A percentile compares a stretch with the other conserved stretches of the same genome.
These are phyloP conservation scores for Hypercompe scribonia DNA, from an alignment of 2,888 invertebrate species.

Conservation along the genomic window DNA sequence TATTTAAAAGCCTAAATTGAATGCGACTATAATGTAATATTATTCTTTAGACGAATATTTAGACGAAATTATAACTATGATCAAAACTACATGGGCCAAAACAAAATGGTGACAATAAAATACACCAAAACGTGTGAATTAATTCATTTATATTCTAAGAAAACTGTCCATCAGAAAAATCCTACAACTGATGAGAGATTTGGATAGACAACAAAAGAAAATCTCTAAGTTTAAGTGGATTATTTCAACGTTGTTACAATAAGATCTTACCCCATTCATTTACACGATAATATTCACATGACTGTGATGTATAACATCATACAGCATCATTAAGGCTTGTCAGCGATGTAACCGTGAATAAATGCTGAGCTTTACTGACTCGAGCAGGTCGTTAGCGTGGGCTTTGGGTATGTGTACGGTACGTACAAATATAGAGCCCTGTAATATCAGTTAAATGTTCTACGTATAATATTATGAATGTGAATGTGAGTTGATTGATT, in stretches of 20 bases:
- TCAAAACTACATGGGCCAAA: too few relatives aligned
- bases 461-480: neutral
- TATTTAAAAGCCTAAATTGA: too few relatives aligned
- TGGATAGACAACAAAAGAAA: neutral
- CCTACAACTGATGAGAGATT: neutral
- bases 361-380: conserved; percentile 1
- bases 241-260: neutral
- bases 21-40: too few relatives aligned
- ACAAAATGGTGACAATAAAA: too few relatives aligned
- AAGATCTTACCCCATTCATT: neutral
- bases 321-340: neutral
- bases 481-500: neutral
- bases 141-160: too few relatives aligned
- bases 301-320: neutral
- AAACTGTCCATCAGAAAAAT: too few relatives aligned
- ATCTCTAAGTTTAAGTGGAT: neutral
- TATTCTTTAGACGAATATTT: too few relatives aligned
- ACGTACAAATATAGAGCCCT: neutral
- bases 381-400: neutral
- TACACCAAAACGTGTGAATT: too few relatives aligned
- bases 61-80: too few relatives aligned
- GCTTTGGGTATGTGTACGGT: neutral
- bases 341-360: neutral
- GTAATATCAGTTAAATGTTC: neutral
- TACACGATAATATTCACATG: neutral